Conservation (phyloP, 2,113 vertebrate species). For the Aegypius monachus region DNA sequence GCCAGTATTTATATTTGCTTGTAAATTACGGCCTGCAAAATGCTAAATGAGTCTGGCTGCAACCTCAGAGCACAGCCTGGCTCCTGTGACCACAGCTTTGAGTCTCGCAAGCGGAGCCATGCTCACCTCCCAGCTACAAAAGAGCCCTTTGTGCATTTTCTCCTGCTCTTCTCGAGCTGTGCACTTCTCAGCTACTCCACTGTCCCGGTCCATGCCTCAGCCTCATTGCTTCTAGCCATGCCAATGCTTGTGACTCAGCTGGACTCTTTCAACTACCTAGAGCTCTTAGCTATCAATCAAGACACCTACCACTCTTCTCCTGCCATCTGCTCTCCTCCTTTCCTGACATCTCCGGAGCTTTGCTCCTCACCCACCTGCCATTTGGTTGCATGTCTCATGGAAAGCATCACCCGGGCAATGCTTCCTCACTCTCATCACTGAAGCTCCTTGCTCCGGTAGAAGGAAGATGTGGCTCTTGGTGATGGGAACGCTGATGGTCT, state of each 20-base stretch:
- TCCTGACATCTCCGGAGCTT: not conserved
- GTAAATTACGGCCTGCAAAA: conserved; percentile 23
- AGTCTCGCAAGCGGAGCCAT: not conserved
- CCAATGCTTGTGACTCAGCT: not conserved
- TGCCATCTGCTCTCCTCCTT: not conserved
- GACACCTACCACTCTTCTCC: not conserved
- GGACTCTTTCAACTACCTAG: not conserved
- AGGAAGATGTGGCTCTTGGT: not conserved
- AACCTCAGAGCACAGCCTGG: conserved; percentile 16
- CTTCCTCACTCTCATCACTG: not conserved
- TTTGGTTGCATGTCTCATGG: not conserved
- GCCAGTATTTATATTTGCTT: conserved; percentile 25
- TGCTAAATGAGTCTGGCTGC: conserved; percentile 30
- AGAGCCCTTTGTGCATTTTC: conserved; percentile 7
- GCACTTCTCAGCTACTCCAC: not conserved
- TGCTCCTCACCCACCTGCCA: conserved; percentile 10
- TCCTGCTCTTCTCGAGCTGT: not conserved
- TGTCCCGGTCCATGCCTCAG: not conserved
- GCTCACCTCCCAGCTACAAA: not conserved
- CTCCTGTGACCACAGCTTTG: not conserved
- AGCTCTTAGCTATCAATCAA: not conserved
- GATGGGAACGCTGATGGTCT: not conserved
- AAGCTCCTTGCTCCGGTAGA: not conserved
- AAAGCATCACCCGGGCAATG: not conserved
- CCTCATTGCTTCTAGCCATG: not conserved